Evolutionary conservation across 1,140 invertebrate species (phyloP), one percentile per base, ranked within the genome.

Genomic region (Lordiphosa collinella): DNA sequence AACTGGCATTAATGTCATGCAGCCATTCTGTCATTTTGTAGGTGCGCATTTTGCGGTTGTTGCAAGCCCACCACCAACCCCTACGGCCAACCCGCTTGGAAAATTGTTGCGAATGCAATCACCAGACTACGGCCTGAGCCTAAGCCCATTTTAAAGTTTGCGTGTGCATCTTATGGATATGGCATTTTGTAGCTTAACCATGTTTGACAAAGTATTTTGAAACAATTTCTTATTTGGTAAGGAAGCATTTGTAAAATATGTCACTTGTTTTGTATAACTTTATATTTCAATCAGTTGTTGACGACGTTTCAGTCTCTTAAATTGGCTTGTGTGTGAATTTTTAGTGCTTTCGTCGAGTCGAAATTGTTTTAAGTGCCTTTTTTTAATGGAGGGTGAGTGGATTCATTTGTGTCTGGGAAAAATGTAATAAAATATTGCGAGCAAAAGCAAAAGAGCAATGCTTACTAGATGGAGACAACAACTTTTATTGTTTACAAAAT

Each of bases 1-100:
- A 82, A 84, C 76, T 84, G 78, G 76, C 76, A 82, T 84, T 82
- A 82, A 82, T 82, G 78, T 71, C 76, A 82, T 59, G 52, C 76
- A 62, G 58, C 43, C 49, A 58, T 51, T 47, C 56, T 70, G 76
- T 22, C 76, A 71, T 76, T 71, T 64, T 60, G 62, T 55, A 57
- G 60, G 51, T 69, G 66, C 56, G 40, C 50, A 65, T 56, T 69
- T 69, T 69, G 66, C 55, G 61, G 66, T 70, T 61, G 40, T 49
- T 74, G 51, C 54, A 43, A 38, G 61, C 47, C 50, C 41, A 46
- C n/a, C n/a, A 46, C 57, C 57, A 53, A 29, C 14, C 40, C 12
- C 34, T n/a, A n/a, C n/a, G n/a, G 53, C 53, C 53, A 57, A 67
- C 41, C 53, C 67, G 56, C 46, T 63, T 58, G 66, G 62, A 72